These are phyloP conservation scores for Nomada hirtipes DNA, from an alignment of 2,888 invertebrate species.

Conservation along the genomic window DNA sequence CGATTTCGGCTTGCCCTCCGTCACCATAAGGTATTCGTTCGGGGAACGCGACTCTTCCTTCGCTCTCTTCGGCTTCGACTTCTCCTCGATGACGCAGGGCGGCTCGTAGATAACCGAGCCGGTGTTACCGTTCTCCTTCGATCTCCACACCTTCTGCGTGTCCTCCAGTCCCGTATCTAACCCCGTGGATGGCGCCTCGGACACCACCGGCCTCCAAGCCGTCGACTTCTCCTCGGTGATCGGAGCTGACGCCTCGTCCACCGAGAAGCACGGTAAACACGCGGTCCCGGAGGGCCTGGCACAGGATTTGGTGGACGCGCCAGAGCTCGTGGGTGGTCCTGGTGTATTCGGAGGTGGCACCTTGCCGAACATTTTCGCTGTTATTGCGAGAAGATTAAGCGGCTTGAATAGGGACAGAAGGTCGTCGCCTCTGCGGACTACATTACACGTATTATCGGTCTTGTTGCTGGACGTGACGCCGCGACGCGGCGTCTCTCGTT, in stretches of 20 bases:
- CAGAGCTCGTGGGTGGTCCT: constrained; percentile 69
- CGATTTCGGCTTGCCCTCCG: constrained; percentile 21
- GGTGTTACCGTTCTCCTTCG: constrained; percentile 25
- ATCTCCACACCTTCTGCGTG: constrained; percentile 42
- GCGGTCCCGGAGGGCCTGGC: constrained; percentile 60
- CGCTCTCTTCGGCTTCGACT: constrained; percentile 23
- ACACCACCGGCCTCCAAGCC: constrained; percentile 75
- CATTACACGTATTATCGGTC: constrained; percentile 56
- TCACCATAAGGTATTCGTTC: neutral
- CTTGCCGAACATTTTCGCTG: constrained; percentile 79
- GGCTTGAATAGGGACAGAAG: constrained; percentile 38
- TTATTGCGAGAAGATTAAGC: constrained; percentile 52
- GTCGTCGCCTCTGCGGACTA: constrained; percentile 30
- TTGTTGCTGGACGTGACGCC: constrained; percentile 42
- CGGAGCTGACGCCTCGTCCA: constrained; percentile 68
- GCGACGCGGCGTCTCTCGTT: neutral
- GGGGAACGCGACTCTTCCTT: neutral
- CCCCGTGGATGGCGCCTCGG: constrained; percentile 69
- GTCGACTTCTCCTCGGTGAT: constrained; percentile 74
- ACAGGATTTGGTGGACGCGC: constrained; percentile 36
- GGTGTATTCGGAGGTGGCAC: constrained; percentile 78
- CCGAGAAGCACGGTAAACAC: constrained; percentile 78
- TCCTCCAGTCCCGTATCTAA: constrained; percentile 43
- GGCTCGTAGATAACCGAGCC: constrained; percentile 3
- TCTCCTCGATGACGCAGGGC: constrained; percentile 24